These are phyloP conservation scores for Istiophorus platypterus DNA, from an alignment of 2,113 vertebrate genomes.

Conservation along the genomic window DNA sequence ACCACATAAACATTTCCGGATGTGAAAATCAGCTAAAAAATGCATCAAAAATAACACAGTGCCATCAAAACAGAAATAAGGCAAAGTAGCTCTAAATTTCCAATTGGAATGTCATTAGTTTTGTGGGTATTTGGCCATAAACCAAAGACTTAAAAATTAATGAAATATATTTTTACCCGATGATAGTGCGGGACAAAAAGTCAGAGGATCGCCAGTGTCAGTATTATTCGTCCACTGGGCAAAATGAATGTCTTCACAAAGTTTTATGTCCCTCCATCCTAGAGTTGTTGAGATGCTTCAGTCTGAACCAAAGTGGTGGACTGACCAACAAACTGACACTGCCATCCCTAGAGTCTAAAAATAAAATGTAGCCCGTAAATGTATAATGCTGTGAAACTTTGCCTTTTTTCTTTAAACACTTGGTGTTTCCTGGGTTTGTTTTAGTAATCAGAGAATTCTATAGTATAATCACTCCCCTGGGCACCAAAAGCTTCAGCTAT, in stretches of 20 bases:
- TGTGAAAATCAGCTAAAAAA: constrained; percentile 25
- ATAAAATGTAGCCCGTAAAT: neutral
- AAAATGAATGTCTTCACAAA: neutral
- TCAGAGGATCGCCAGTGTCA: neutral
- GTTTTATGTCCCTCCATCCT: neutral
- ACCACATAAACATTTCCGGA: constrained; percentile 41
- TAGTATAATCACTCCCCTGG: constrained; percentile 11
- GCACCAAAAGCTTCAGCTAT: constrained; percentile 20
- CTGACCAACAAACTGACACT: neutral
- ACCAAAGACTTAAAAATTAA: neutral
- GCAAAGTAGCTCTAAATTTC: constrained; percentile 45
- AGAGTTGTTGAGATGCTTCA: neutral
- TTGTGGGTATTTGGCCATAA: neutral
- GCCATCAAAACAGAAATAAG: constrained; percentile 47
- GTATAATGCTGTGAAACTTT: constrained; percentile 36
- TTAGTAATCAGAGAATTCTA: constrained; percentile 35
- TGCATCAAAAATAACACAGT: constrained; percentile 39
- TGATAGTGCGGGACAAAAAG: neutral
- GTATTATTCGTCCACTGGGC: neutral
- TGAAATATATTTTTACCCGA: neutral
- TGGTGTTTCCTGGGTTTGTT: constrained; percentile 25
- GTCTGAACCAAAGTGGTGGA: neutral
- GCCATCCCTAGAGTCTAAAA: neutral
- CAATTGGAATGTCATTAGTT: neutral
- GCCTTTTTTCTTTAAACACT: constrained; percentile 58